Conservation (phyloP, 2,113 vertebrate genomes). For the Uria lomvia region DNA sequence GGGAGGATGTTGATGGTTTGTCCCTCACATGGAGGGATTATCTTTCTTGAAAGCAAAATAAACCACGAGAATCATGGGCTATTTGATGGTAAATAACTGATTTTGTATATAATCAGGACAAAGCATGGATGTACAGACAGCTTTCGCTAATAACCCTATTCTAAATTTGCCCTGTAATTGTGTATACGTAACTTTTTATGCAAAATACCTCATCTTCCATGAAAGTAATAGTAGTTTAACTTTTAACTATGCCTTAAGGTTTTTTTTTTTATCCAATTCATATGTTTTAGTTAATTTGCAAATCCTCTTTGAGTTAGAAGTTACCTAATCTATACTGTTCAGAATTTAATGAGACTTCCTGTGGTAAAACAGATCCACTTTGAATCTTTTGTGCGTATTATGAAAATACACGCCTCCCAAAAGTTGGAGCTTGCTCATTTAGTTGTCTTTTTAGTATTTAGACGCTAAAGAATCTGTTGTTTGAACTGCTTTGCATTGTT, state of each 20-base stretch:
- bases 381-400: background rate
- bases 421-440: background rate
- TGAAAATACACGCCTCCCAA: background rate
- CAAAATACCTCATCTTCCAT: background rate
- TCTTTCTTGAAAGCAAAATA: background rate
- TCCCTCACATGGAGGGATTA: background rate
- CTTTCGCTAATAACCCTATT: background rate
- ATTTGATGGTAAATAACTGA: background rate
- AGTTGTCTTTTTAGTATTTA: conserved; percentile 47
- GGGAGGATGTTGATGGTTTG: background rate
- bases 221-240: background rate
- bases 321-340: background rate
- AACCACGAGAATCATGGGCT: background rate
- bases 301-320: background rate
- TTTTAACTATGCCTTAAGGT: background rate
- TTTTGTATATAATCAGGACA: background rate
- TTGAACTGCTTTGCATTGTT: conserved; percentile 72
- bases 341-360: background rate
- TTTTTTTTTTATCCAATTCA: background rate
- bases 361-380: background rate
- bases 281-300: background rate
- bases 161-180: background rate
- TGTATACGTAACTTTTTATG: background rate
- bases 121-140: background rate
- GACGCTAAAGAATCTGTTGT: conserved; percentile 55